Conservation (phyloP, 1,140 invertebrate species). For the Atta colombica region DNA sequence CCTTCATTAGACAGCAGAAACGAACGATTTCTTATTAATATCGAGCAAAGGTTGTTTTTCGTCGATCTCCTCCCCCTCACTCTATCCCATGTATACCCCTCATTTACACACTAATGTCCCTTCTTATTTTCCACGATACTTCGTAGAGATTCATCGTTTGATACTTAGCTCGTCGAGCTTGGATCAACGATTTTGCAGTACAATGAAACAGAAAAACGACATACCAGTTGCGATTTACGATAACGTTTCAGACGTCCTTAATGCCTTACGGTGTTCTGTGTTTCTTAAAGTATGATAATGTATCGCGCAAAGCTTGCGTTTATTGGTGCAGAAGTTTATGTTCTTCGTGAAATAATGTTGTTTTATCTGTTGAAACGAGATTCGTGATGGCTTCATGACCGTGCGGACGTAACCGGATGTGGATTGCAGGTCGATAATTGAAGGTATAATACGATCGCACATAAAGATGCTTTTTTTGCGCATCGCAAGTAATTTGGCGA, state of each 20-base stretch:
- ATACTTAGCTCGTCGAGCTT: constrained; percentile 64
- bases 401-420: constrained; percentile 20
- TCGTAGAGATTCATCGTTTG: constrained; percentile 79
- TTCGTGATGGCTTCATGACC: constrained; percentile 40
- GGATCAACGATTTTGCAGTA: constrained; percentile 63
- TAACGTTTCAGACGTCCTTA: constrained; percentile 35
- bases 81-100: constrained; percentile 61
- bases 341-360: not conserved
- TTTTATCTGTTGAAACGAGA: not conserved
- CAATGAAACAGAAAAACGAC: constrained; percentile 43
- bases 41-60: constrained; percentile 75
- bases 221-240: constrained; percentile 7
- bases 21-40: constrained; percentile 81
- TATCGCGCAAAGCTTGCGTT: not conserved
- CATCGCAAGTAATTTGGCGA: constrained; percentile 38
- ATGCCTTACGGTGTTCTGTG: not conserved
- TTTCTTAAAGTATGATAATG: constrained; percentile 20
- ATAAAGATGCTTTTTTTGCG: constrained; percentile 32
- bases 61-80: constrained; percentile 35
- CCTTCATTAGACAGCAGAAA: constrained; percentile 73
- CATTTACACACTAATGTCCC: constrained; percentile 81
- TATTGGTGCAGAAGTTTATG: not conserved
- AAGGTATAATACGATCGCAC: constrained; percentile 37
- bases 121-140: constrained; percentile 60
- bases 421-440: constrained; percentile 42